A percentile compares a stretch with the other conserved stretches of the same genome.
These are phyloP conservation scores for Trichoplusia ni DNA, from an alignment of 1,140 invertebrate genomes.

Conservation along the genomic window DNA sequence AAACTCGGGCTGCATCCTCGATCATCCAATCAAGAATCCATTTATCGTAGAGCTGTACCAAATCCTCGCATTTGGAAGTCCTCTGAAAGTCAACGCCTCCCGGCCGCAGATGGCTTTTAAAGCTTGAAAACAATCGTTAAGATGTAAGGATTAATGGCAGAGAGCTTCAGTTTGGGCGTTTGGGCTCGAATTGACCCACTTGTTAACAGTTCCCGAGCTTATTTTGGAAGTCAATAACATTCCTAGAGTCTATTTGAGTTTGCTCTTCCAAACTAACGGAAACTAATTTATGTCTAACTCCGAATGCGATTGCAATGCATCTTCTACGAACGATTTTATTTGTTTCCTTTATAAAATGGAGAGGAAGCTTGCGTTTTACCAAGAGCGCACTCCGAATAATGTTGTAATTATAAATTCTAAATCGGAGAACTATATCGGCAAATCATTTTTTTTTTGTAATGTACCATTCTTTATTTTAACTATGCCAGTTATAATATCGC, in stretches of 20 bases:
- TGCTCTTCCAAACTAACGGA: conserved; percentile 30
- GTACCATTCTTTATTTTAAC: no score
- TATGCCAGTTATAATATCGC: no score
- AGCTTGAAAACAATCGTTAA: conserved; percentile 61
- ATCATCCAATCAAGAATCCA: conserved; percentile 43
- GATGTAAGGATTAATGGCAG: conserved; percentile 52
- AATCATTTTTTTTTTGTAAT: no score
- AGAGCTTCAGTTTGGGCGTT: conserved; percentile 35
- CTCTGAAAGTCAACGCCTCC: conserved; percentile 33
- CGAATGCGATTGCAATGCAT: conserved; percentile 32
- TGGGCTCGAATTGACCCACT: conserved; percentile 37
- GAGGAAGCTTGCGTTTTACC: neutral
- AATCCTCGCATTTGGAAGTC: conserved; percentile 45
- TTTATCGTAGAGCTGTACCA: conserved; percentile 33
- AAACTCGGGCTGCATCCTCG: conserved; percentile 8
- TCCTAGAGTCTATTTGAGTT: conserved; percentile 18
- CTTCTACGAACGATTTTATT: neutral
- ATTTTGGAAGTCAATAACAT: conserved; percentile 37
- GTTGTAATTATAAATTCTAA: conserved; percentile 2
- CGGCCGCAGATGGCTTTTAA: conserved; percentile 56
- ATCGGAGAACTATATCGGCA: no score
- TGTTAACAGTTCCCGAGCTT: conserved; percentile 37
- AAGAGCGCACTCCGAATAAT: neutral
- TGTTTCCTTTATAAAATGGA: conserved; percentile 1
- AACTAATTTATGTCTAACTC: conserved; percentile 44